Conservation (phyloP, 2,113 vertebrate species). For the Mirza zaza region DNA sequence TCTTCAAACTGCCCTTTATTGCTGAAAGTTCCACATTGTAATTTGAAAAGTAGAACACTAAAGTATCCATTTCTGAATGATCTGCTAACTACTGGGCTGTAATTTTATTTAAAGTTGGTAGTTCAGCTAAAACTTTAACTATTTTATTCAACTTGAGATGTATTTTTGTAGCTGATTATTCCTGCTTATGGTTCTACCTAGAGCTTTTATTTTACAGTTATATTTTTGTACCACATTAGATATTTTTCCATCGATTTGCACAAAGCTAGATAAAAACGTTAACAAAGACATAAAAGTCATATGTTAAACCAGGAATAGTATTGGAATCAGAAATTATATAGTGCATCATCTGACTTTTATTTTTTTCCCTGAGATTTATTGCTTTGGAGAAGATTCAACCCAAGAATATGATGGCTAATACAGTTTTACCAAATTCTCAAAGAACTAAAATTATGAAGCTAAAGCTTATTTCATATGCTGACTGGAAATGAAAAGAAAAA, state of each 20-base stretch:
- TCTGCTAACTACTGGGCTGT: constrained; percentile 56
- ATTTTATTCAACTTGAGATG: constrained; percentile 60
- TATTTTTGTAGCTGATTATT: constrained; percentile 65
- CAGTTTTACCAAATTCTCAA: background rate
- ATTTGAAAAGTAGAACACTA: constrained; percentile 67
- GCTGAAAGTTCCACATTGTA: constrained; percentile 48
- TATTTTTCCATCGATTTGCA: constrained; percentile 61
- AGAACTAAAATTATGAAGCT: constrained; percentile 4
- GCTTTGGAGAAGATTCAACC: constrained; percentile 15
- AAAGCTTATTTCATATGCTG: constrained; percentile 33
- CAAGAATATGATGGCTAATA: background rate
- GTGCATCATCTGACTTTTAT: background rate
- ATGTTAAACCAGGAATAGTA: constrained; percentile 8
- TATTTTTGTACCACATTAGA: constrained; percentile 17
- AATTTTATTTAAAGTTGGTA: constrained; percentile 65
- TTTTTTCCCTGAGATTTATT: constrained; percentile 50
- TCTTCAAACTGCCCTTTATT: constrained; percentile 65
- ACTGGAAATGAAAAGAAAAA: constrained; percentile 38
- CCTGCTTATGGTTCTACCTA: constrained; percentile 38
- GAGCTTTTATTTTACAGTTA: constrained; percentile 55
- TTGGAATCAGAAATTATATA: constrained; percentile 16
- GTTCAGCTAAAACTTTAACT: constrained; percentile 66
- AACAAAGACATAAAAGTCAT: constrained; percentile 59
- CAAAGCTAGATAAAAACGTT: constrained; percentile 61
- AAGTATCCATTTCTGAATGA: constrained; percentile 63